Evolutionary conservation across 2,888 invertebrate species (phyloP), one percentile per base, ranked within the genome.

Genomic region (Lathronympha strigana): DNA sequence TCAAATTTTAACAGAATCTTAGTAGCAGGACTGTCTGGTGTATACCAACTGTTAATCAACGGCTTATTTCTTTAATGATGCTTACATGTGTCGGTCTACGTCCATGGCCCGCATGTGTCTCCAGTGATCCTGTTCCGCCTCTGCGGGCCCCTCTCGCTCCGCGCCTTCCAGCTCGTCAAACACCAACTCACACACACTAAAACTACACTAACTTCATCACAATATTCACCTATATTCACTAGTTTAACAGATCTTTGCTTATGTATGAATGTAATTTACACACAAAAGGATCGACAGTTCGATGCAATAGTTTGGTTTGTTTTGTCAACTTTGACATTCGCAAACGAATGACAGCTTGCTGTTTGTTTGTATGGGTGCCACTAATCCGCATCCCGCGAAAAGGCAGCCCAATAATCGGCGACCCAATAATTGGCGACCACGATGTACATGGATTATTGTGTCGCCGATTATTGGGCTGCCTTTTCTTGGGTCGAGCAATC

Each of bases 311-410:
- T 31, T 63, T 19, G 17, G 36, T 54, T 63, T 63, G 28, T 49
- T 53, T 64, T 64, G 64, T 17, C 64, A 64, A 51, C 58, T 53
- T 64, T 64, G 64, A 64, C 64, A 51, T 43, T 64, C 51, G 28
- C 40, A 8, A 23, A 50, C 15, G 33, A 17, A 13, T 60, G 60
- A 61, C 60, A 40, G 60, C 33, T 57, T 9, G 28, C 31, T 51
- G 50, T 17, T 38, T 54, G 17, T 57, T 43, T 57, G 57, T n/a
- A n/a, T n/a, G n/a, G n/a, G n/a, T n/a, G n/a, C n/a, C n/a, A n/a
- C n/a, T n/a, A n/a, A n/a, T n/a, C n/a, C n/a, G n/a, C n/a, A n/a
- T n/a, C n/a, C n/a, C n/a, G n/a, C n/a, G n/a, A n/a, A n/a, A n/a
- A n/a, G n/a, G n/a, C n/a, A n/a, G n/a, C n/a, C n/a, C n/a, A n/a